Conservation (phyloP, 92 coral and sea anemone genomes). For the Anthopleura xanthogrammica region DNA sequence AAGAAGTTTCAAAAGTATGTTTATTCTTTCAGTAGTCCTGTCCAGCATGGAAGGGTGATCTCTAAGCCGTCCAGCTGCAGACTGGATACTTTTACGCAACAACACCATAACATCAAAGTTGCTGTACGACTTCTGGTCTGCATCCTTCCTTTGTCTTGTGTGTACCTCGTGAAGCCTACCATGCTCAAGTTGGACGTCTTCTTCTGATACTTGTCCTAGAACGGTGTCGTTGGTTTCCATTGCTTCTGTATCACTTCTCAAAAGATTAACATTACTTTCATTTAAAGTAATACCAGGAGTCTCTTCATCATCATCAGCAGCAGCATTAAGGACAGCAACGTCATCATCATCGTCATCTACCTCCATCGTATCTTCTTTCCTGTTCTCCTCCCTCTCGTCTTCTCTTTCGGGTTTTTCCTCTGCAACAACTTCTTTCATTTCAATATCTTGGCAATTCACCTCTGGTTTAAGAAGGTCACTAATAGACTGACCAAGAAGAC, state of each 20-base stretch:
- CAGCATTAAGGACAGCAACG: neutral
- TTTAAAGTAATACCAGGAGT: neutral
- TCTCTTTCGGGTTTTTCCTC: constrained; percentile 13
- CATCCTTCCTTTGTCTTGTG: neutral
- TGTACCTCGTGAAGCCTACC: neutral
- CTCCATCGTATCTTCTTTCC: neutral
- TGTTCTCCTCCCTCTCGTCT: neutral
- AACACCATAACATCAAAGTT: constrained; percentile 24
- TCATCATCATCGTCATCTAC: constrained; percentile 8
- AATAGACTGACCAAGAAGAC: constrained; percentile 47
- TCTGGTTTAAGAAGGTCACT: constrained; percentile 49
- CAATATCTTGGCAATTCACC: neutral
- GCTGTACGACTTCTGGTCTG: neutral
- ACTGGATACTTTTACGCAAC: constrained; percentile 59
- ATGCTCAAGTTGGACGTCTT: neutral
- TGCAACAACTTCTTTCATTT: neutral
- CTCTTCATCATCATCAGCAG: neutral
- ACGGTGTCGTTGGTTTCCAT: neutral
- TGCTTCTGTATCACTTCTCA: neutral
- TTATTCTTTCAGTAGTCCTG: constrained; percentile 71
- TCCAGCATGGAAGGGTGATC: constrained; percentile 54
- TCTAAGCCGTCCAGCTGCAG: constrained; percentile 68
- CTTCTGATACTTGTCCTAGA: neutral
- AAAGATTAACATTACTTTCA: neutral
- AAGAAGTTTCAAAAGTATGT: constrained; percentile 52